Base-by-base conservation (phyloP, 2,888 invertebrate species). In the Emmelina monodactyla region DNA sequence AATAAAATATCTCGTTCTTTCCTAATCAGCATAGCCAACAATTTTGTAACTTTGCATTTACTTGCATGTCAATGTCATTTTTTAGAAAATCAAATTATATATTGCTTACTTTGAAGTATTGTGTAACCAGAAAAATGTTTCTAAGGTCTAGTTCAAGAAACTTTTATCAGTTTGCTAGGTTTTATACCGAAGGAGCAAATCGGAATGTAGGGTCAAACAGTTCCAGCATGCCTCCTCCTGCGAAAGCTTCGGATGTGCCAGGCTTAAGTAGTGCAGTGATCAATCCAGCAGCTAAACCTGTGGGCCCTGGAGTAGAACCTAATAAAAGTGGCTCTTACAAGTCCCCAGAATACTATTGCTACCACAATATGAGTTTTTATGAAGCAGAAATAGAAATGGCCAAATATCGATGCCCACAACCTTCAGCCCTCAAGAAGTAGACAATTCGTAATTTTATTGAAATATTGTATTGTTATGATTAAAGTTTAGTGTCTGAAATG, bases 351-450 rank as follows among this genome's bases (percentile, higher is more conserved):
- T 95, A 94, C 62, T 94, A 87, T 54, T 87, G 86, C 46, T 94
- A 92, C 54, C 85, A 92, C 54, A 82, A 82, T 29, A 85, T 82
- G 48, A 90, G 89, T 46, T 94, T 85, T 58, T 88, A 85, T 49
- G 92, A 94, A 69, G 90, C 93, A 33, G 93, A 94, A 78, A 82
- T 91, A 14, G 93, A 93, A 72, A 88, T 94, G 88, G 80, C 84
- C 2, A 87, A 90, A 53, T 89, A 82, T 53, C 83, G 94, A 53
- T 80, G 88, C 37, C 89, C 91, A 13, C 91, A 91, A 61, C 94
- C 94, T 25, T 88, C 89, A 2, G 83, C 85, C 31, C 41, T 76
- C 28, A 72, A 71, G 41, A 66, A 72, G 42, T 70, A 55, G 46
- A 42, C 22, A n/a, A 9, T 15, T 19, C 15, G 14, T 28, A 22